Base-by-base conservation (phyloP, 2,888 invertebrate species). In the Craniophora ligustri region DNA sequence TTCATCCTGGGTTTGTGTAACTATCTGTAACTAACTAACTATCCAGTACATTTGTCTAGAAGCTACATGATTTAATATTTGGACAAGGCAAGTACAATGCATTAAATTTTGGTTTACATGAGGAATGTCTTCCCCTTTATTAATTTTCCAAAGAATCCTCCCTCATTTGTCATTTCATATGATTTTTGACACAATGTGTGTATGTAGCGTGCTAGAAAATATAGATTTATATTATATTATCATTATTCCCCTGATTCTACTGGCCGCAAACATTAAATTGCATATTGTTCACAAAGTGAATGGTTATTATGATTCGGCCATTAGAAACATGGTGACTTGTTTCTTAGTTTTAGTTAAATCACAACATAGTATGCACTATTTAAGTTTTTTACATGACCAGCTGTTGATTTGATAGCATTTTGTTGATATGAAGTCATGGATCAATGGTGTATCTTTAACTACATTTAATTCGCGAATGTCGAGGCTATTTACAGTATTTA, bases 331-430 rank as follows among this genome's bases (percentile, higher is more conserved):
- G 74, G 79, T 46, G 56, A 65, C 59, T 78, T 79, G 76, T 82
- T 84, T 81, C 71, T 76, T 88, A 89, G 84, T 82, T 85, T 83
- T 84, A 86, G 78, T 82, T 83, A 69, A 82, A 85, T 83, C 82
- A 85, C 84, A 78, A 75, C 66, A 67, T 83, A 78, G 79, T 83
- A 76, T 80, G 83, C 84, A 85, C 82, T 86, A 82, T 86, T 84
- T 89, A 85, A 85, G 84, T 84, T 73, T 61, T 85, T 84, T 82
- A 70, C 82, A 82, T 83, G 82, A 84, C 81, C 80, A 81, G 73
- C 78, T 78, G 78, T 86, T 87, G 78, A 81, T 84, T 77, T 66
- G 63, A 67, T 67, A 73, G 71, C 61, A 67, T 74, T 70, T 66
- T 51, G 68, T 67, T 77, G 71, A 72, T 63, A 53, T 58, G 54